Evolutionary conservation across 2,888 invertebrate genomes (phyloP), one percentile per base, ranked within the genome.

Genomic region (Drosophila siamana): DNA sequence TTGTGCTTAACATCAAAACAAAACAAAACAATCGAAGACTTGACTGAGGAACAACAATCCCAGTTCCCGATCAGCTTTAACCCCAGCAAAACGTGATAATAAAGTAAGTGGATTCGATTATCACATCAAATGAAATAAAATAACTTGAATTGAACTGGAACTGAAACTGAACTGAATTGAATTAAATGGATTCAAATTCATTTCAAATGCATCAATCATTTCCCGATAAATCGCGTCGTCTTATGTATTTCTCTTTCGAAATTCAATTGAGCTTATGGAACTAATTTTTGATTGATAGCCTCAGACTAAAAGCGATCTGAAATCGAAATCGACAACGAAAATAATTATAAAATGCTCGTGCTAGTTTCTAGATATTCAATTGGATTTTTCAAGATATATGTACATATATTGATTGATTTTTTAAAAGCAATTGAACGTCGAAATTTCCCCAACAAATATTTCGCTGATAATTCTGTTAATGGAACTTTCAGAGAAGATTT

Each of bases 261-360:
- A 68, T 60, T 64, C 38, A 69, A 66, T 68, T 61, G 44, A 86
- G 80, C 87, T 80, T 81, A 66, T 78, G 82, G 70, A 85, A 69
- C 79, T 69, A 74, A 87, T 88, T 75, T 75, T 78, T 82, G 88
- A 82, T 88, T 82, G 88, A 88, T 82, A 61, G 67, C 33, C 30
- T 16, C 41, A 15, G 38, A 57, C 43, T 13, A 36, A 19, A 56
- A 15, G 2, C 13, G 44, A 48, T 56, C 24, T n/a, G n/a, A 56
- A 46, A 48, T 56, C 24, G 7, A 6, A 6, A 54, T 47, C 36
- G 38, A n/a, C 4, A 44, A 38, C n/a, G 56, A 19, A 57, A 40
- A 57, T 16, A 52, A 52, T 40, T 40, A 52, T 40, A 28, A 52
- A 15, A 40, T 28, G 38, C 38, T 15, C 24, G 38, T n/a, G 40